A percentile compares a stretch with the other conserved stretches of the same genome.
phyloP scores from a whole-genome alignment of 2,797 vertebrate genomes.

The Caiman crocodilus region DNA sequence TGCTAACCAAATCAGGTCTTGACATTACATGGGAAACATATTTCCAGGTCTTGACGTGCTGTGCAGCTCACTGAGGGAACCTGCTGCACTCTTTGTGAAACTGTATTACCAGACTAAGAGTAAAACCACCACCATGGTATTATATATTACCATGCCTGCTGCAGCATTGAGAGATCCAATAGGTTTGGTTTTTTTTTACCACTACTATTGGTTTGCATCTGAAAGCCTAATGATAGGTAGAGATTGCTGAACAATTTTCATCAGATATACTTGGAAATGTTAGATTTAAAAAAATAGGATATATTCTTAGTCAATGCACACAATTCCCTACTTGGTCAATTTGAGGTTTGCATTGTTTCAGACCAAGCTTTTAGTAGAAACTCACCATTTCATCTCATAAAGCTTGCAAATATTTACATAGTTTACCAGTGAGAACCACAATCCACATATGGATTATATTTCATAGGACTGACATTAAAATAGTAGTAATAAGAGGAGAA shows the following conservation, averaged over 20 bases:
- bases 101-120: accelerated
- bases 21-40: constrained; percentile 63
- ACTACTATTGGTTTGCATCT: neutral
- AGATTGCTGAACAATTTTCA: neutral
- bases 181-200: neutral
- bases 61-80: constrained; percentile 49
- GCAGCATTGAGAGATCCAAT: neutral
- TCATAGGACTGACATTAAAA: constrained; percentile 62
- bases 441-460: constrained; percentile 68
- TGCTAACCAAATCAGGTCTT: constrained; percentile 54
- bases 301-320: neutral
- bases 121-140: neutral
- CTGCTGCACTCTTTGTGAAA: neutral
- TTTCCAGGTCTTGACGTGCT: constrained; percentile 73
- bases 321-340: neutral
- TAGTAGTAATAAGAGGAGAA: constrained; percentile 47
- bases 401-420: constrained; percentile 74
- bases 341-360: constrained; percentile 33
- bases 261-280: neutral
- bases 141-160: neutral
- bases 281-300: neutral
- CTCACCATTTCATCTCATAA: constrained; percentile 62
- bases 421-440: constrained; percentile 62
- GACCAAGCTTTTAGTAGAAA: constrained; percentile 48
- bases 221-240: neutral